A percentile compares a stretch with the other conserved stretches of the same genome.
Evolutionary conservation across 1,140 invertebrate species (phyloP).

Genomic region (Proctacanthus coquilletti): DNA sequence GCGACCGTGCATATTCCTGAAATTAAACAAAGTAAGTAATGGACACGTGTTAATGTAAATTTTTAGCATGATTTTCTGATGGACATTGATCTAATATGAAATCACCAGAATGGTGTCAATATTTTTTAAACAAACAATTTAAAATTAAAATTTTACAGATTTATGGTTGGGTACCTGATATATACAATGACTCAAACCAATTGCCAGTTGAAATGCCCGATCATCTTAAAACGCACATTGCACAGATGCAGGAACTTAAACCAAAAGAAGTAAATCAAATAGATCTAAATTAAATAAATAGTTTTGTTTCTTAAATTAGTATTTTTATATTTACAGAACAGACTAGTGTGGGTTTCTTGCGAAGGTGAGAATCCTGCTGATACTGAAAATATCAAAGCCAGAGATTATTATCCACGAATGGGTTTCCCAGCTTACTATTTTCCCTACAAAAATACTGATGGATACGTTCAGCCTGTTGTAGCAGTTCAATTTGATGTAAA

Average conservation of each 20-base stretch:
- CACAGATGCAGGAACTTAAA: constrained; percentile 24
- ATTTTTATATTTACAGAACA: constrained; percentile 32
- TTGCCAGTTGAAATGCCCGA: constrained; percentile 56
- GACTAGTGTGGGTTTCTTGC: constrained; percentile 74
- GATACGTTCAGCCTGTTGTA: constrained; percentile 76
- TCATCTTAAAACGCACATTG: constrained; percentile 56
- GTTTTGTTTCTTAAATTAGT: constrained; percentile 4
- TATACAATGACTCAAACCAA: constrained; percentile 54
- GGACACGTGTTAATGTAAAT: no score
- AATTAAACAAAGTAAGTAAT: constrained; percentile 52
- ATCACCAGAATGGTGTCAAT: no score
- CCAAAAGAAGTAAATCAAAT: constrained; percentile 20
- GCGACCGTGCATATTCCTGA: constrained; percentile 68
- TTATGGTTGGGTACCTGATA: constrained; percentile 61
- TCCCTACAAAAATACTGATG: constrained; percentile 63
- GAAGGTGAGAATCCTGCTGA: constrained; percentile 83
- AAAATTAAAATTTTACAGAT: constrained; percentile 49
- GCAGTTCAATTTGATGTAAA: constrained; percentile 75
- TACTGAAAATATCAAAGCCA: constrained; percentile 72
- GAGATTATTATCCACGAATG: constrained; percentile 61
- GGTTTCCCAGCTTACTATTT: constrained; percentile 66
- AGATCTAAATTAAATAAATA: not conserved
- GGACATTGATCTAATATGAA: no score
- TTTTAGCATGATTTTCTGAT: not conserved
- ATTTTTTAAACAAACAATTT: no score